A percentile compares a stretch with the other conserved stretches of the same genome.
These are phyloP conservation scores for Eciton burchellii DNA, from an alignment of 1,140 invertebrate genomes.

Conservation along the genomic window DNA sequence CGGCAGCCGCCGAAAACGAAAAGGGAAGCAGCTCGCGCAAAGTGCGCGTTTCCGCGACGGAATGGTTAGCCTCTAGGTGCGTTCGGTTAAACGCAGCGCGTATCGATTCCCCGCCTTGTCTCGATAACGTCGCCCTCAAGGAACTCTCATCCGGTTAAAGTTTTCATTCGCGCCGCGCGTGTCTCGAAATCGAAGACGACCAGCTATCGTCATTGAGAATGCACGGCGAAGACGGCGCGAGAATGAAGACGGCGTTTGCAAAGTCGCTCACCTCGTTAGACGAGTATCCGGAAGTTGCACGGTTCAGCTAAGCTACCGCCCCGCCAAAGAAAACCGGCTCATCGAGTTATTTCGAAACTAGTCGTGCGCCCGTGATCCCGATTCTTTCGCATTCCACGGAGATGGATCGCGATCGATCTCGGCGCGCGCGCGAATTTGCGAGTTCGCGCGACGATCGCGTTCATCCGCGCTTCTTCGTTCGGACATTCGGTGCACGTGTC, in stretches of 20 bases:
- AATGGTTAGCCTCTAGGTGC: too few species aligned
- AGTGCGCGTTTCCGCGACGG: too few species aligned
- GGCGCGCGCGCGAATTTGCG: too few species aligned
- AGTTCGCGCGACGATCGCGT: too few species aligned
- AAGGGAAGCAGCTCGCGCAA: too few species aligned
- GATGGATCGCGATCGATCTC: too few species aligned
- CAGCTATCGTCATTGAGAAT: constrained; percentile 15
- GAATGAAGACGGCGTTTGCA: constrained; percentile 26
- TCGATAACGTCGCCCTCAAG: too few species aligned
- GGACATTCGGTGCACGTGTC: too few species aligned
- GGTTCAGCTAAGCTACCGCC: constrained; percentile 18
- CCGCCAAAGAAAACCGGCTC: constrained; percentile 32
- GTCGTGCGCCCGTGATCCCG: constrained; percentile 7
- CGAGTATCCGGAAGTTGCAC: constrained; percentile 38
- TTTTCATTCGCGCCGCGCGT: background rate
- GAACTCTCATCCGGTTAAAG: background rate
- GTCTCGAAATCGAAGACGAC: background rate
- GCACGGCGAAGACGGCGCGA: constrained; percentile 3
- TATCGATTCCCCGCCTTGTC: constrained; percentile 9
- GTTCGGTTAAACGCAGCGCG: too few species aligned
- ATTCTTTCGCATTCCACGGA: background rate
- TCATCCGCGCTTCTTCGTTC: too few species aligned
- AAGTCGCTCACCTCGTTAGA: constrained; percentile 52
- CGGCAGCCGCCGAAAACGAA: too few species aligned
- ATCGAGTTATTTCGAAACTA: constrained; percentile 28